Evolutionary conservation across 2,888 invertebrate genomes (phyloP).

Genomic region (Steinernema hermaphroditum): DNA sequence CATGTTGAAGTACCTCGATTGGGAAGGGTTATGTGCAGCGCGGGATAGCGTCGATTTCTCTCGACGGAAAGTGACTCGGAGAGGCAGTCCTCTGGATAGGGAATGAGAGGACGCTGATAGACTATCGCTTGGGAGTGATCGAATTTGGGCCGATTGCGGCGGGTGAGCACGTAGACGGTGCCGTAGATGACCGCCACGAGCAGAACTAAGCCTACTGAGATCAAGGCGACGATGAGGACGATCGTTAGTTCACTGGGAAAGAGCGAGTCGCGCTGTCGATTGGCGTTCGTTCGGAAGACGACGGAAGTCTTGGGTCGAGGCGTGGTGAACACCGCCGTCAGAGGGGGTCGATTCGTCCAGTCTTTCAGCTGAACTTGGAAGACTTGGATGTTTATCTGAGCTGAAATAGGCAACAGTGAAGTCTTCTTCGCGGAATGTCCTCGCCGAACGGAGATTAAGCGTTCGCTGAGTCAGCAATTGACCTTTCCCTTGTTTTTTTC

Average conservation of each 20-base stretch:
- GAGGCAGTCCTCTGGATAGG: not conserved
- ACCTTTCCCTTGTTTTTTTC: too few species aligned
- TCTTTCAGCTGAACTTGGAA: slow-evolving; percentile 3
- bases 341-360: not conserved
- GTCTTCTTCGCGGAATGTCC: not conserved
- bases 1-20: not conserved
- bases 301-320: slow-evolving; percentile 13
- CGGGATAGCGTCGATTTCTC: slow-evolving; percentile 14
- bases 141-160: slow-evolving; percentile 12
- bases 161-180: slow-evolving; percentile 13
- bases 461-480: too few species aligned
- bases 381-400: slow-evolving; percentile 3
- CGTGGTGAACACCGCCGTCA: not conserved
- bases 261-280: not conserved
- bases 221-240: not conserved
- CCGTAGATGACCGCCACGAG: slow-evolving; percentile 2
- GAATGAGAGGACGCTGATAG: not conserved
- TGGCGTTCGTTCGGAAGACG: slow-evolving; percentile 16
- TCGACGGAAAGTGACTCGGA: slow-evolving; percentile 9
- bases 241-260: slow-evolving; percentile 5
- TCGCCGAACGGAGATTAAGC: too few species aligned
- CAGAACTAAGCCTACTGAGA: slow-evolving; percentile 2
- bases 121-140: slow-evolving; percentile 19
- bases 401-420: not conserved
- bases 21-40: not conserved